These are phyloP conservation scores for Nycticebus coucang DNA, from an alignment of 2,113 vertebrate genomes.

Conservation along the genomic window DNA sequence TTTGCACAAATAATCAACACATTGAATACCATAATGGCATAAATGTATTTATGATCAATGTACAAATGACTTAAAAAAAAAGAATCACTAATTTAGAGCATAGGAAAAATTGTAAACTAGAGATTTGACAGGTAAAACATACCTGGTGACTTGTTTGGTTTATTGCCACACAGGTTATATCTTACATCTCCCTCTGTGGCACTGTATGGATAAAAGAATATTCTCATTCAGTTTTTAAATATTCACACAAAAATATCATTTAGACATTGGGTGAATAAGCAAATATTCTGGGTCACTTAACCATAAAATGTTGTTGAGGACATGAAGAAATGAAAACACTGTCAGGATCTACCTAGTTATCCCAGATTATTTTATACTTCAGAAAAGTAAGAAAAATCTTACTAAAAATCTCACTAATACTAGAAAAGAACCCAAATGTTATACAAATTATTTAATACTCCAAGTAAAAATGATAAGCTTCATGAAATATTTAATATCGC, in stretches of 20 bases:
- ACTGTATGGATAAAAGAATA: background rate
- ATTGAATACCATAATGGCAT: too few species aligned
- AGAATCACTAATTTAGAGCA: background rate
- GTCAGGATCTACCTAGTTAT: background rate
- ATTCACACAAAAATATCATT: background rate
- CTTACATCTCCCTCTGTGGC: background rate
- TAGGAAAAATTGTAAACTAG: background rate
- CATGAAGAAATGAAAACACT: background rate
- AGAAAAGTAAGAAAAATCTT: background rate
- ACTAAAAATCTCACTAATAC: background rate
- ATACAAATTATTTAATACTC: background rate
- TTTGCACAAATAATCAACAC: too few species aligned
- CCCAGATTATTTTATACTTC: background rate
- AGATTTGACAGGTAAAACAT: background rate
- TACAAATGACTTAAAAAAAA: background rate
- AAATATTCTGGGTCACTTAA: background rate
- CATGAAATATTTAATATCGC: background rate
- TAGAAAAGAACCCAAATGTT: background rate
- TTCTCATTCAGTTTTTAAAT: background rate
- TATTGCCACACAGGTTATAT: background rate
- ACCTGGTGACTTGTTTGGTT: too few species aligned
- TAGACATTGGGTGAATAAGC: background rate
- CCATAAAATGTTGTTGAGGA: background rate
- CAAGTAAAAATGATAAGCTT: background rate
- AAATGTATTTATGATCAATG: too few species aligned